Percentiles rank a stretch among this genome's conserved stretches.
phyloP scores from a whole-genome alignment of 2,113 vertebrate species.

The Tursiops truncatus region DNA sequence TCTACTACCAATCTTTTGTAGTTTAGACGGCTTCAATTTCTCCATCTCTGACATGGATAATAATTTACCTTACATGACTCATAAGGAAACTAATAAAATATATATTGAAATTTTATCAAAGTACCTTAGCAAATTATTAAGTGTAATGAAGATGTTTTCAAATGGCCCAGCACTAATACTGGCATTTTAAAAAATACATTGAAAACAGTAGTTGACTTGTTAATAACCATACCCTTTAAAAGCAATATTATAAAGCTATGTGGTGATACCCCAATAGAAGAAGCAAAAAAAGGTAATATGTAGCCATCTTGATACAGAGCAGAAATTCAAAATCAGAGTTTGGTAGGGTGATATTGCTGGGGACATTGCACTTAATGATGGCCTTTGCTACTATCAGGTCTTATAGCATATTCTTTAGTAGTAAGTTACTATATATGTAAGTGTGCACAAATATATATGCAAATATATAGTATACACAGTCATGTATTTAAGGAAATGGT shows the following conservation, averaged over 20 bases:
- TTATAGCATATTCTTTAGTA: neutral
- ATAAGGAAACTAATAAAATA: constrained; percentile 53
- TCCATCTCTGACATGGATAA: constrained; percentile 49
- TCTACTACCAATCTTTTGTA: neutral
- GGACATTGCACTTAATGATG: neutral
- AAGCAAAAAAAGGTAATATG: neutral
- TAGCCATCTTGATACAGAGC: neutral
- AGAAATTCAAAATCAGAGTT: neutral
- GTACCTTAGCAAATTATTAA: constrained; percentile 42
- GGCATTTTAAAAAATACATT: neutral
- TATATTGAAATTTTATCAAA: constrained; percentile 30
- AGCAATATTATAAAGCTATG: neutral
- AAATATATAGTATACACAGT: constrained; percentile 9
- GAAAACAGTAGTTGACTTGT: neutral
- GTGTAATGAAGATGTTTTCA: constrained; percentile 48
- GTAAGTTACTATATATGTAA: neutral
- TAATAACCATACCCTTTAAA: neutral
- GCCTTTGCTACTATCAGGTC: neutral
- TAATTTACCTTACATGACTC: constrained; percentile 41
- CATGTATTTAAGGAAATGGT: constrained; percentile 53
- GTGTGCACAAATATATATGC: neutral
- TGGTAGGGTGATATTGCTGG: neutral
- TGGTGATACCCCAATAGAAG: neutral
- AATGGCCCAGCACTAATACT: neutral
- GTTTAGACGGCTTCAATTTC: neutral